Evolutionary conservation across 2,797 vertebrate species (phyloP), one percentile per base, ranked within the genome.

Genomic region (Monodelphis domestica): DNA sequence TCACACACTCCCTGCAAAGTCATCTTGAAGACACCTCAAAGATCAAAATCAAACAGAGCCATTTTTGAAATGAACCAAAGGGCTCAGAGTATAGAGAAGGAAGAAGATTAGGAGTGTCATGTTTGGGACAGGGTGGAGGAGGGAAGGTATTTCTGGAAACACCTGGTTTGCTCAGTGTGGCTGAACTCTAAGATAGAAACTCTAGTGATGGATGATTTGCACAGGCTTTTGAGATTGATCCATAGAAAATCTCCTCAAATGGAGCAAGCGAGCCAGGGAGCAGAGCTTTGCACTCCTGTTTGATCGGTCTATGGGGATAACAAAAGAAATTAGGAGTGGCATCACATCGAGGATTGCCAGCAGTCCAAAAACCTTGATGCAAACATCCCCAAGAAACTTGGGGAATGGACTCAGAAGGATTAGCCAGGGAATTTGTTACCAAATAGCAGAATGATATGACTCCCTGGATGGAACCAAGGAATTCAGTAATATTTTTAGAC

Each of bases 21-120:
- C 87, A 91, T 95, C 88, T 92, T 96, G 52, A 96, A 95, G 92
- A 96, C 63, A 38, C 88, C 54, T 94, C 54, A 51, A 63, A 95
- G 88, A 94, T 95, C 91, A 95, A 89, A 96, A 91, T 95, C 95
- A 91, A 95, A 94, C 90, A 91, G 29, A 91, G 56, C 94, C 63
- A 33, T 89, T 94, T 94, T 93, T 92, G 57, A 94, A 93, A 95
- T 89, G 88, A 95, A 52, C 90, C 88, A 14, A 88, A 88, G 89
- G n/a, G 28, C 91, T 94, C 57, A 54, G 94, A 92, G 91, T 90
- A 53, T 50, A 93, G 38, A 21, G 88, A 95, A 94, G 28, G 26
- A 92, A 5, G 11, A n/a, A 93, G 59, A 94, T 94, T 88, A 88
- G 10, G 95, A 93, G 54, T n/a, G 24, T 88, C 51, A 15, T 55